Base-by-base conservation (phyloP, 2,888 invertebrate genomes). In the Meloe dianella region DNA sequence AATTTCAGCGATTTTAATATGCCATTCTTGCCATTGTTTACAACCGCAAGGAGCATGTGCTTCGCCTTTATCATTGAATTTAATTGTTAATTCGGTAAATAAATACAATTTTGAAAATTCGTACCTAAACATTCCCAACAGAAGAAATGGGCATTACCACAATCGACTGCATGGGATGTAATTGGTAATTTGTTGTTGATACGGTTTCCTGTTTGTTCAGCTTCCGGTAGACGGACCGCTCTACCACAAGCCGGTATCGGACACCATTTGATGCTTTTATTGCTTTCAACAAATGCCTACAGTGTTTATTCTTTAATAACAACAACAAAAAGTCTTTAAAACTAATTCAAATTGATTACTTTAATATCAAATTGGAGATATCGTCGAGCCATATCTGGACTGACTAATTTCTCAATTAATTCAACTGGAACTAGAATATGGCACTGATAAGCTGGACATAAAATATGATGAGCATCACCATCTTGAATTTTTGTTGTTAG, bases 331-430 rank as follows among this genome's bases (percentile, higher is more conserved):
- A 3, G 27, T 27, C n/a, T 27, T 51, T 58, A 20, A 17, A 41
- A 27, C 24, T 29, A 41, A 20, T 41, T n/a, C n/a, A 58, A 41
- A 41, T 41, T 1, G 8, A 64, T 75, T 76, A 89, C 89, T 85
- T 90, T 89, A 69, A 90, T 90, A 81, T 90, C 90, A 81, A 90
- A 90, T 77, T 90, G 89, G 24, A 90, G 83, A 78, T 90, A 90
- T 75, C 89, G 83, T 57, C 88, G 82, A 8, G 90, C 89, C 85
- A 90, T 88, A 72, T 89, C 88, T 2, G 89, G 86, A 63, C 88
- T 88, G n/a, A 91, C 89, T 64, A 90, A 81, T 71, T 85, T 86
- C 80, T 91, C 90, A 65, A 91, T 89, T 27, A 90, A 82, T 72
- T 90, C 89, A 1, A 89, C 87, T 22, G 90, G 89, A 35, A 90